Evolutionary conservation across 2,888 invertebrate genomes (phyloP), one percentile per base, ranked within the genome.

Genomic region (Eristalis arbustorum): DNA sequence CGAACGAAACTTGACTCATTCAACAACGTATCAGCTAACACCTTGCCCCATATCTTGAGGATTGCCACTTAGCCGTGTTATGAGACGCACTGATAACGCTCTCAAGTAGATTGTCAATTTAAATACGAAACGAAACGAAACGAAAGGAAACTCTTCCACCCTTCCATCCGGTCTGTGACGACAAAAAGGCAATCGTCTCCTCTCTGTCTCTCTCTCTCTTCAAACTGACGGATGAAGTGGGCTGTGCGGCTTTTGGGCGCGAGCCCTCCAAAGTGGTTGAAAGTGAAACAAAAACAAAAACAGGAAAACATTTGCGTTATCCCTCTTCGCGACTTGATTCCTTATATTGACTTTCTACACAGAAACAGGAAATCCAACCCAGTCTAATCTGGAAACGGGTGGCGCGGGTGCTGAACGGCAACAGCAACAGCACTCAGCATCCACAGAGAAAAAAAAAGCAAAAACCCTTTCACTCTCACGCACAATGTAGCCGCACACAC

Each of bases 21-120:
- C 40, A 73, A 81, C 57, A 78, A 74, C 64, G 78, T 84, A 84
- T 79, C 78, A 84, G 71, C 79, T 61, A 76, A 74, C 81, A 73
- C 68, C 81, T 81, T 71, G 62, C 81, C 77, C 77, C 74, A 64
- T 37, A 69, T 78, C 61, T 66, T 37, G 49, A 61, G 34, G 68
- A 81, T 69, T 77, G 64, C 64, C 85, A 78, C 81, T 85, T 81
- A 74, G 61, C 72, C 81, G 56, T 85, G 77, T 81, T 85, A 85
- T 85, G 81, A 85, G 81, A 85, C 85, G 81, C 85, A 85, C 85
- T 81, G 85, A 85, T 85, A 85, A 85, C 85, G 74, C 81, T 81
- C 81, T 80, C 84, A 76, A 85, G 84, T 76, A 81, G 84, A 85
- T 85, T 85, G 84, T 85, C 84, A 85, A 85, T 85, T 85, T 76